Evolutionary conservation across 2,113 vertebrate genomes (phyloP).

Genomic region (Puffinus mauretanicus): DNA sequence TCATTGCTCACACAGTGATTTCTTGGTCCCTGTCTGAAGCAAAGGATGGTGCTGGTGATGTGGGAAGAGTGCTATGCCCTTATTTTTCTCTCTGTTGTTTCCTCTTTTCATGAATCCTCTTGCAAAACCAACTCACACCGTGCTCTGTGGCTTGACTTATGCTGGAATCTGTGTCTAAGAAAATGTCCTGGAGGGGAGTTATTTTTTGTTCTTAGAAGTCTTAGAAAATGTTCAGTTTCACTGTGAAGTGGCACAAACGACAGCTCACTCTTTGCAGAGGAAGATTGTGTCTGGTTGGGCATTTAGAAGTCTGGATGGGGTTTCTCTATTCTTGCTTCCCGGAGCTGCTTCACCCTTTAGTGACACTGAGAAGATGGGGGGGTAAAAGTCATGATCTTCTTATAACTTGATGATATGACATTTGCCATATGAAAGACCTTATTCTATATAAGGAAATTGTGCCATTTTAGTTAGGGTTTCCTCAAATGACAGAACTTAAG

Average conservation of each 20-base stretch:
- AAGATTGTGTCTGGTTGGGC: background rate
- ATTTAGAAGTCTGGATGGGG: background rate
- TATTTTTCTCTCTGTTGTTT: background rate
- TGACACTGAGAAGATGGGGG: background rate
- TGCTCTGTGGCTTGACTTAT: background rate
- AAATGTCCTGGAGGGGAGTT: background rate
- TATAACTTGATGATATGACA: background rate
- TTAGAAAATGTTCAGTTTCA: background rate
- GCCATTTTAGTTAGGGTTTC: background rate
- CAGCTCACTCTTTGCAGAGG: background rate
- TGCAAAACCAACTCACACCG: background rate
- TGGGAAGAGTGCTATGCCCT: background rate
- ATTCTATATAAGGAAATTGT: background rate
- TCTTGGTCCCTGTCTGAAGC: background rate
- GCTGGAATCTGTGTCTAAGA: background rate
- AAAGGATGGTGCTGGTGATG: background rate
- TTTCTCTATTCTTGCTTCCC: background rate
- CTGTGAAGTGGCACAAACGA: background rate
- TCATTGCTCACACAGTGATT: background rate
- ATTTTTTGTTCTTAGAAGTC: background rate
- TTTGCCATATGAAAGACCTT: background rate
- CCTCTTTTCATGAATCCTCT: background rate
- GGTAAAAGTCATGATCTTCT: background rate
- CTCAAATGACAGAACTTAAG: background rate
- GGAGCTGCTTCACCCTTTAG: background rate